These are phyloP conservation scores for Phyllotis vaccarum DNA, from an alignment of 2,797 vertebrate species.

Conservation along the genomic window DNA sequence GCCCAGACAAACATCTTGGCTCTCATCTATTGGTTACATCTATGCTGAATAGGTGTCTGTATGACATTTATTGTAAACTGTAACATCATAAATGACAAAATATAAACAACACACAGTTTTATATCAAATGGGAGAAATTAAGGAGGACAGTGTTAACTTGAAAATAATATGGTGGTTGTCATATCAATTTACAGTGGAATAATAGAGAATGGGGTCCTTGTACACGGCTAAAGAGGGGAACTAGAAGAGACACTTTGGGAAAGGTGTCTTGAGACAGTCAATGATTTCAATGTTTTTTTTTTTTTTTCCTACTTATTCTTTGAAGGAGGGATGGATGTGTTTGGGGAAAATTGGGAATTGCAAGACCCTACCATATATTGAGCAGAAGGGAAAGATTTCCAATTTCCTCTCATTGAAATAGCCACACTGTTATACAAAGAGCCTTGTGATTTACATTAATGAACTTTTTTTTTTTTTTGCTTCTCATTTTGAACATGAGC, in stretches of 20 bases:
- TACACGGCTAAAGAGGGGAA: background rate
- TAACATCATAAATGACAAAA: background rate
- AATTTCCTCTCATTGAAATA: conserved; percentile 22
- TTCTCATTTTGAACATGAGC: conserved; percentile 75
- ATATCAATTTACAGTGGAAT: background rate
- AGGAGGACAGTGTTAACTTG: background rate
- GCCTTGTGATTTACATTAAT: conserved; percentile 71
- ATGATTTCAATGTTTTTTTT: background rate
- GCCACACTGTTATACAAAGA: background rate
- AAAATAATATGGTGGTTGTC: background rate
- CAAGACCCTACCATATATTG: background rate
- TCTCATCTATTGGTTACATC: conserved; percentile 3
- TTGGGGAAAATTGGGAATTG: conserved; percentile 57
- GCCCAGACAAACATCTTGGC: conserved; percentile 8
- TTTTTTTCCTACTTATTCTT: background rate
- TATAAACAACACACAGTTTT: background rate
- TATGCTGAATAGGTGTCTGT: background rate
- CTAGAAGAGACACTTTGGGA: background rate
- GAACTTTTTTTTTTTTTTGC: conserved; percentile 69
- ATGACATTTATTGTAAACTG: background rate
- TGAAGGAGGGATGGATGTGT: background rate
- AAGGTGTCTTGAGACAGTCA: background rate
- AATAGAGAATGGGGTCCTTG: background rate
- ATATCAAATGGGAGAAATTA: background rate
- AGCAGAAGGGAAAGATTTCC: conserved; percentile 23